Base-by-base conservation (phyloP, 2,888 invertebrate genomes). In the Aromia moschata region DNA sequence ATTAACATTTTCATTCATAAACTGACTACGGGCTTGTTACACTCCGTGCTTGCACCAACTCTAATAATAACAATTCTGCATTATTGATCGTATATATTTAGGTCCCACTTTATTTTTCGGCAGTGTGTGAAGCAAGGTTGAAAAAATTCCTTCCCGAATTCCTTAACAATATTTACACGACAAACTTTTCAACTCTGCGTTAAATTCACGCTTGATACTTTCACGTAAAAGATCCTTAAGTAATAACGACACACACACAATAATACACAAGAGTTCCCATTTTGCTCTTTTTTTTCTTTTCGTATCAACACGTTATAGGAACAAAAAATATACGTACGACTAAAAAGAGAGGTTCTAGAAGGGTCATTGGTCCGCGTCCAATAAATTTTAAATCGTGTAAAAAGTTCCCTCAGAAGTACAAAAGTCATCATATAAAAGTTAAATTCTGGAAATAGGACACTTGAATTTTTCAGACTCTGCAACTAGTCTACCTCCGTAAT, bases 361-460 rank as follows among this genome's bases (percentile, higher is more conserved):
- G 54, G 40, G 20, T 46, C 33, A 41, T 53, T 62, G 62, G 62
- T 62, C 62, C 62, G 60, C 57, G 49, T 51, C 59, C 45, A 53
- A 56, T 53, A n/a, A n/a, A 47, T 58, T 52, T 52, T 37, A 58
- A n/a, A n/a, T n/a, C 18, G 33, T 60, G 56, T 61, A 64, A 64
- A 68, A 64, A 56, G 51, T 64, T 60, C 56, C 15, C 47, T 45
- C 49, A 57, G 56, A 62, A 58, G 64, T 68, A 64, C 60, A 68
- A 64, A 66, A 59, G 64, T 60, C 40, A 25, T 60, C 16, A 54
- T 69, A 69, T 68, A 69, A 69, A 69, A 67, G 58, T 36, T 67
- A 67, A 69, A 64, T 65, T 66, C 64, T 63, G 62, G 60, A 49
- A 68, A 66, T 65, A 67, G 68, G 69, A 66, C 69, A 69, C 69